Base-by-base conservation (phyloP, 1,140 invertebrate species). In the Drosophila tristis region DNA sequence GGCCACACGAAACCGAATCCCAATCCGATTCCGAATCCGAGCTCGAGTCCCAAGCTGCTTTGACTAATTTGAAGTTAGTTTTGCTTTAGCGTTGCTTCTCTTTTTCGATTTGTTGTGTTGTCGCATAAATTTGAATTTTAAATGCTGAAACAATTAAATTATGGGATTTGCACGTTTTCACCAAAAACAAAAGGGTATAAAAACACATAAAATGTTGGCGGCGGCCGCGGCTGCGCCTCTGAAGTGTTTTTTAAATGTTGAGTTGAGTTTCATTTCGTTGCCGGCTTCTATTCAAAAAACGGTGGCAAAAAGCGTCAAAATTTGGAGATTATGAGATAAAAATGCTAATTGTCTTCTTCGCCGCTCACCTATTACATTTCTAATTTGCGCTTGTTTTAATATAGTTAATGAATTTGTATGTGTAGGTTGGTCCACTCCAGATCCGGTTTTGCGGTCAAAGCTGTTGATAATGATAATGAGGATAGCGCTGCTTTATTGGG, bases 331-430 rank as follows among this genome's bases (percentile, higher is more conserved):
- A 89, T 90, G 76, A 63, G 79, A 89, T 89, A 80, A 89, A 89
- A 80, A 89, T 89, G 79, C 23, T 78, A 89, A 89, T 89, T 0
- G 5, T 0, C 16, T 7, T 15, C 42, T 15, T 29, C 4, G 25
- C 45, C 43, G 64, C 61, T 75, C 77, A 60, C 68, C 47, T 48
- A 76, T 76, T 77, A 57, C 74, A 77, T 90, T 89, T 84, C 73
- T 89, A 89, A 89, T 87, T 87, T 89, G 82, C 80, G 82, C 79
- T 89, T 87, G 84, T 87, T 87, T 87, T 89, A 87, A 87, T 89
- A 89, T 89, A 86, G 59, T 78, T 87, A 86, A 86, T 86, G 78
- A 87, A 87, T 86, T 87, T 86, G 75, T 62, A 74, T 75, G 58
- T 51, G 55, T 77, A 56, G 56, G 43, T 67, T 47, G 60, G 47